Evolutionary conservation across 2,888 invertebrate genomes (phyloP).

Genomic region (Archips crataeganus): DNA sequence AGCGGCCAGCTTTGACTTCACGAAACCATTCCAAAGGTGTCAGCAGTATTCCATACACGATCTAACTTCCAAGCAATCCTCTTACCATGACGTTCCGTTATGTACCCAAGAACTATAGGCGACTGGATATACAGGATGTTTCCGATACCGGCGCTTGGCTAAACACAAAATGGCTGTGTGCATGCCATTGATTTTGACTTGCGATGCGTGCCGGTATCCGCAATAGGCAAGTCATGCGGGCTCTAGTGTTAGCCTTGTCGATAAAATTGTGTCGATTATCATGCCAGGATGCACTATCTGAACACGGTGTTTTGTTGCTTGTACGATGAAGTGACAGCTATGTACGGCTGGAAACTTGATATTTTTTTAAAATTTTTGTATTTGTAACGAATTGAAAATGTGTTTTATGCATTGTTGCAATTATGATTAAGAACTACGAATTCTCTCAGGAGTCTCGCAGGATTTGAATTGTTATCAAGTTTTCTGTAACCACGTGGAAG

Average conservation of each 20-base stretch:
- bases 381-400: no score
- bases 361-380: no score
- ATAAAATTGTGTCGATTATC: slow-evolving; percentile 6
- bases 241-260: slow-evolving; percentile 4
- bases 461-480: no score
- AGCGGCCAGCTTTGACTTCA: no score
- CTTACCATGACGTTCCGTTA: background rate
- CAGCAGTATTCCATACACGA: no score
- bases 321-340: no score
- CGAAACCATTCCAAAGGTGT: no score
- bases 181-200: slow-evolving; percentile 17
- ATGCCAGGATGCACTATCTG: background rate
- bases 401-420: no score
- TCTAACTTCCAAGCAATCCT: background rate
- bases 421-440: no score
- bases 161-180: slow-evolving; percentile 20
- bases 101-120: background rate
- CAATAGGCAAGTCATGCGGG: slow-evolving; percentile 27
- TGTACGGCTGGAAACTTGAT: no score
- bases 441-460: no score
- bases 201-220: slow-evolving; percentile 21
- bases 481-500: no score
- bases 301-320: background rate
- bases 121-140: slow-evolving; percentile 4
- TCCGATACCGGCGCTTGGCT: background rate